Percentiles rank a stretch among this genome's conserved stretches.
Evolutionary conservation across 92 coral and sea anemone species (phyloP).

Genomic region (Metridium senile): DNA sequence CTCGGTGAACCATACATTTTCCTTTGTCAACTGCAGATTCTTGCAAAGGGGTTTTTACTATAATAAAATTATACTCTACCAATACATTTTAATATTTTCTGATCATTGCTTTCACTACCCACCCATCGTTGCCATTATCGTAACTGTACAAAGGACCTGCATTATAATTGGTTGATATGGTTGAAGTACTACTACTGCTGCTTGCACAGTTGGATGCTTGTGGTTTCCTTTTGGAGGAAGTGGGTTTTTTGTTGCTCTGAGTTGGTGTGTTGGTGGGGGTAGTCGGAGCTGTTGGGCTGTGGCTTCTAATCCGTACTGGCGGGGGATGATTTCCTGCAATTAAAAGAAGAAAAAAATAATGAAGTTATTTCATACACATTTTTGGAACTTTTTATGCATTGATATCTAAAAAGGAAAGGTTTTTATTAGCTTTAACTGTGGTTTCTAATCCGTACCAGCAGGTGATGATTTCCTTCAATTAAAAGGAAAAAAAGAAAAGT

Average conservation of each 20-base stretch:
- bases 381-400: no score
- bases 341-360: not conserved
- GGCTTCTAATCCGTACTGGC: conserved; percentile 23
- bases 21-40: no score
- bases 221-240: conserved; percentile 13
- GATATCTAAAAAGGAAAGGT: no score
- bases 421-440: no score
- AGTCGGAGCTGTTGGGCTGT: not conserved
- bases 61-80: not conserved
- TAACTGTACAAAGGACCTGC: conserved; percentile 36
- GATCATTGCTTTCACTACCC: not conserved
- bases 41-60: no score
- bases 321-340: conserved; percentile 18
- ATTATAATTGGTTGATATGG: not conserved
- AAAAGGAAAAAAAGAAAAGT: not conserved
- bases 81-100: not conserved
- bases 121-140: conserved; percentile 51
- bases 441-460: no score
- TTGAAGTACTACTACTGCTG: not conserved
- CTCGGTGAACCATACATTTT: no score
- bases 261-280: conserved; percentile 6
- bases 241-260: conserved; percentile 11
- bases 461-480: conserved; percentile 9
- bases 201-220: conserved; percentile 8
- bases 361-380: not conserved